Percentiles rank a stretch among this genome's conserved stretches.
Conservation (phyloP, 2,113 vertebrate genomes). For the Heptranchias perlo region DNA sequence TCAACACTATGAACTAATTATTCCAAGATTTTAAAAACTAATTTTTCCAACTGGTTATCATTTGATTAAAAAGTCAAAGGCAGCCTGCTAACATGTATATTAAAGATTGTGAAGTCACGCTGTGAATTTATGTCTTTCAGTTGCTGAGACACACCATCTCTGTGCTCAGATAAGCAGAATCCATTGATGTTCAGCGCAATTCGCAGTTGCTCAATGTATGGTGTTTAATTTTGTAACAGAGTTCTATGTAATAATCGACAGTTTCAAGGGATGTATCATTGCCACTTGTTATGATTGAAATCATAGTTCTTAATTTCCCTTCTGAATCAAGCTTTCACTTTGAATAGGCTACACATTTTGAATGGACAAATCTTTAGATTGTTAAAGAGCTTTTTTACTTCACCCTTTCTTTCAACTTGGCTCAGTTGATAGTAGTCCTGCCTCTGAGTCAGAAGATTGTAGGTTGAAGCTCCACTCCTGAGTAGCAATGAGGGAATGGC, state of each 20-base stretch:
- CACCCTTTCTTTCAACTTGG: neutral
- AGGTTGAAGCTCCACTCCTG: neutral
- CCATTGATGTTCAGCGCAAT: neutral
- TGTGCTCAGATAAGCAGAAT: neutral
- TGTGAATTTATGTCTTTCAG: neutral
- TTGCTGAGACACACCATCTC: neutral
- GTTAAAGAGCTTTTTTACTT: neutral
- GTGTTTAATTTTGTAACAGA: neutral
- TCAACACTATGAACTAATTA: neutral
- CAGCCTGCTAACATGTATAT: neutral
- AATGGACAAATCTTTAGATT: neutral
- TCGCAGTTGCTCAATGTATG: neutral
- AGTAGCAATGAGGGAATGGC: neutral
- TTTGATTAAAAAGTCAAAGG: neutral
- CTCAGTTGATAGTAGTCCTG: neutral
- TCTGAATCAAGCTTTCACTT: neutral
- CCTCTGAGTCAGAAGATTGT: neutral
- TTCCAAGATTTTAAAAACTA: neutral
- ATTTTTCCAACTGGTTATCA: neutral
- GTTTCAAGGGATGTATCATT: neutral
- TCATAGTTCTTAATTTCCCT: neutral
- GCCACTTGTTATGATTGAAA: neutral
- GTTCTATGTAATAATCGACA: neutral
- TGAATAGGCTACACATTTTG: neutral
- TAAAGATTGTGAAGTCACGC: neutral